These are phyloP conservation scores for Dipodomys ordii DNA, from an alignment of 2,113 vertebrate genomes.

Conservation along the genomic window DNA sequence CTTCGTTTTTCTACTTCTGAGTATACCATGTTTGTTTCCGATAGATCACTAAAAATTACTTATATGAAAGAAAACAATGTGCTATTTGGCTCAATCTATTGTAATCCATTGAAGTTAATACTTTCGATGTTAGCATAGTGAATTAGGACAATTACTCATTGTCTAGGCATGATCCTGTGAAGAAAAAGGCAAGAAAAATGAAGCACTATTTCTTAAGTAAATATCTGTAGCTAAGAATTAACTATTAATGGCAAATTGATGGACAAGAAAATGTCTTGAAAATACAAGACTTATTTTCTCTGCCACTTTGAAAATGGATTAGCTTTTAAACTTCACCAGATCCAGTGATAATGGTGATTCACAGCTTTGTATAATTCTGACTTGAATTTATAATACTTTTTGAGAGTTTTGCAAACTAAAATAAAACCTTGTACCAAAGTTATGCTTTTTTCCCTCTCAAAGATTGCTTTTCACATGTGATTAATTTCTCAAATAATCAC, in stretches of 20 bases:
- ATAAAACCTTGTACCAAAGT: conserved; percentile 14
- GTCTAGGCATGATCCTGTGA: background rate
- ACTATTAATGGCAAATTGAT: background rate
- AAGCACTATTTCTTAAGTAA: background rate
- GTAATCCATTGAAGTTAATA: background rate
- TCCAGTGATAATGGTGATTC: conserved; percentile 58
- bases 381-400: conserved; percentile 62
- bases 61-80: background rate
- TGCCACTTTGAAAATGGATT: conserved; percentile 37
- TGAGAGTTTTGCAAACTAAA: conserved; percentile 40
- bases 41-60: background rate
- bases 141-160: background rate
- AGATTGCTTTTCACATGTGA: conserved; percentile 71
- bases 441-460: conserved; percentile 31
- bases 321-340: conserved; percentile 62
- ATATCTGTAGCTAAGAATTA: conserved; percentile 40
- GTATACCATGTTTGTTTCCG: background rate
- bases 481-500: conserved; percentile 61
- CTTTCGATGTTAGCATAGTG: background rate
- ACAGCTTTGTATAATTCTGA: conserved; percentile 40
- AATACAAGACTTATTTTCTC: conserved; percentile 33
- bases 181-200: background rate
- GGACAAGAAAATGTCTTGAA: conserved; percentile 37
- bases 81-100: background rate
- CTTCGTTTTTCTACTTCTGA: background rate